phyloP scores from a whole-genome alignment of 2,888 invertebrate species.

The Cerastis rubricosa region DNA sequence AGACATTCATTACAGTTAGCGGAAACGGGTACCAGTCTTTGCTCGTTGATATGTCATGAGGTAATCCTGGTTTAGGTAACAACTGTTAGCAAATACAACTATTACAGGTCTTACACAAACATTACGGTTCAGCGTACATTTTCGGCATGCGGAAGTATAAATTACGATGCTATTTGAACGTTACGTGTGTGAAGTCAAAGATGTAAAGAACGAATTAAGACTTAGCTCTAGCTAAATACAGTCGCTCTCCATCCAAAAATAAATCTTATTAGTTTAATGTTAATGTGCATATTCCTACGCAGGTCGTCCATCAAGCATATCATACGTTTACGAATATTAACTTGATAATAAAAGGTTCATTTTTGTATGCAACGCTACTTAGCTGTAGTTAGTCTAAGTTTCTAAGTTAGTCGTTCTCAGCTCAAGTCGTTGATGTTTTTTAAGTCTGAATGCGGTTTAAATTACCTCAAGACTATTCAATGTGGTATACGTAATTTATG shows the following conservation, averaged over 20 bases:
- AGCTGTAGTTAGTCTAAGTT: not conserved
- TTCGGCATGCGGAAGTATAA: slow-evolving; percentile 42
- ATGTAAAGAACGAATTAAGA: not conserved
- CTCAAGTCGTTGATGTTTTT: slow-evolving; percentile 16
- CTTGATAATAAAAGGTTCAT: not conserved
- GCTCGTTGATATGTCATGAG: slow-evolving; percentile 41
- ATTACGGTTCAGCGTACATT: slow-evolving; percentile 25
- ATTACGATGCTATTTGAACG: slow-evolving; percentile 23
- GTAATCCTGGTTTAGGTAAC: slow-evolving; percentile 38
- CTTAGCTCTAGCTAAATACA: not conserved
- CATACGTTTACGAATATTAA: not conserved
- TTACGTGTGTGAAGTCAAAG: slow-evolving; percentile 23
- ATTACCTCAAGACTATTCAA: slow-evolving; percentile 25
- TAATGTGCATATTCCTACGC: not conserved
- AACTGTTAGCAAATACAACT: slow-evolving; percentile 42
- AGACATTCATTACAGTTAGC: not conserved
- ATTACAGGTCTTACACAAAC: slow-evolving; percentile 54
- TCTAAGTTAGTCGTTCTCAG: not conserved
- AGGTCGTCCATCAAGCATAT: not conserved
- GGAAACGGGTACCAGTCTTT: slow-evolving; percentile 28
- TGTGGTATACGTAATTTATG: slow-evolving; percentile 48
- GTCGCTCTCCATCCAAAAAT: not conserved
- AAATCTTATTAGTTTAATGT: not conserved
- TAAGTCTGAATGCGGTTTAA: slow-evolving; percentile 28
- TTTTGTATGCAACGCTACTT: no score